These are phyloP conservation scores for Pygocentrus nattereri DNA, from an alignment of 2,797 vertebrate genomes.

Conservation along the genomic window DNA sequence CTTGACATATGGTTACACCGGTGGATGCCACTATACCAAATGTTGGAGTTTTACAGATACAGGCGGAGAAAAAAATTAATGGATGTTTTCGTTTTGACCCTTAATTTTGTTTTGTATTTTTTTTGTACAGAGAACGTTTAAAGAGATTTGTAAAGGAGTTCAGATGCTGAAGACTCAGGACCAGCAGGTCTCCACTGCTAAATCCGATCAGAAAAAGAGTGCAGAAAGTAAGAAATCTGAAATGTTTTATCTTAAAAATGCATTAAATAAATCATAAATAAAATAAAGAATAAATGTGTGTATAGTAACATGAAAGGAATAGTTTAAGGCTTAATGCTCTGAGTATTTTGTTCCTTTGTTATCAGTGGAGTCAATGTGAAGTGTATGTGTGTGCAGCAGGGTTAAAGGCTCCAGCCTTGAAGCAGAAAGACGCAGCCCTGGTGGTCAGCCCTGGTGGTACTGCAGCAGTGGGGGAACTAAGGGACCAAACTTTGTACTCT, in stretches of 20 bases:
- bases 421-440: conserved; percentile 73
- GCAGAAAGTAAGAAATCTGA: conserved; percentile 76
- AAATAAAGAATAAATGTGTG: too few relatives aligned
- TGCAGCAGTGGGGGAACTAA: conserved; percentile 70
- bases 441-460: conserved; percentile 68
- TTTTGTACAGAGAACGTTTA: conserved; percentile 75
- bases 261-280: too few relatives aligned
- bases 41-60: not conserved
- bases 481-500: conserved; percentile 83
- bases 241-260: too few relatives aligned
- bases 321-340: too few relatives aligned
- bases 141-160: conserved; percentile 84
- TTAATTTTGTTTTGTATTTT: conserved; percentile 11
- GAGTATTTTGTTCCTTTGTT: too few relatives aligned
- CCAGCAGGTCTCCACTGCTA: conserved; percentile 63
- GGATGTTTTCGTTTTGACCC: not conserved
- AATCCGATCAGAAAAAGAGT: conserved; percentile 67
- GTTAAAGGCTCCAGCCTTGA: conserved; percentile 53
- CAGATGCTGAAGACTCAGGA: conserved; percentile 83
- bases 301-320: too few relatives aligned
- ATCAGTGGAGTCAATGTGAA: not conserved
- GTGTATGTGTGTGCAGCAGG: conserved; percentile 38
- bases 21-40: not conserved
- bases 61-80: not conserved
- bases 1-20: too few relatives aligned